Base-by-base conservation (phyloP, 2,888 invertebrate genomes). In the Lepidochrysops patricia region DNA sequence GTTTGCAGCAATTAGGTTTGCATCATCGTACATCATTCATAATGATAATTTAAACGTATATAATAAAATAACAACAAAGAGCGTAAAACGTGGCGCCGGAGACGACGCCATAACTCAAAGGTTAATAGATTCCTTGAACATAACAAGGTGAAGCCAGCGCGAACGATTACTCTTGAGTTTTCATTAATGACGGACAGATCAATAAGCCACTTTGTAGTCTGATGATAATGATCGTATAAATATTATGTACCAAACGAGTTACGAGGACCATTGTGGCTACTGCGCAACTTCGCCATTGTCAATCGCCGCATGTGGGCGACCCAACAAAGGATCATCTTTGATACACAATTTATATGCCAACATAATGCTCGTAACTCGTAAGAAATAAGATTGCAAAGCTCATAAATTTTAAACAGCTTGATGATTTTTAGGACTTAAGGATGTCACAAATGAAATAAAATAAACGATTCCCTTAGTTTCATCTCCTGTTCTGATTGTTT, bases 211-310 rank as follows among this genome's bases (percentile, higher is more conserved):
- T 73, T 71, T 70, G 72, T 77, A 75, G 72, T 76, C 72, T 67
- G 74, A 72, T 75, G 76, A 76, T 73, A 79, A 72, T 74, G 70
- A 74, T 74, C 73, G 73, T 49, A 60, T 60, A 60, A 62, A 58
- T 67, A 60, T 65, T 64, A 62, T 63, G 60, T 58, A 61, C 57
- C 48, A 35, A 64, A 63, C 61, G 61, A 58, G 60, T 76, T 74
- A 78, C 71, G 72, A 76, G 74, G 71, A 76, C 80, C 73, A 85
- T 63, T 62, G 58, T 59, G 73, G 79, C 79, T 80, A 84, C 82
- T 85, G 78, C 82, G 84, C 79, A 80, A 76, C 77, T 70, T 68
- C 72, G 68, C 72, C 69, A 78, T 77, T 77, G 82, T 80, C 74
- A 74, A 67, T 67, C 65, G 63, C 68, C 65, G 70, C 68, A 77